A percentile compares a stretch with the other conserved stretches of the same genome.
phyloP scores from a whole-genome alignment of 2,888 invertebrate species.

The Meghimatium bilineatum region DNA sequence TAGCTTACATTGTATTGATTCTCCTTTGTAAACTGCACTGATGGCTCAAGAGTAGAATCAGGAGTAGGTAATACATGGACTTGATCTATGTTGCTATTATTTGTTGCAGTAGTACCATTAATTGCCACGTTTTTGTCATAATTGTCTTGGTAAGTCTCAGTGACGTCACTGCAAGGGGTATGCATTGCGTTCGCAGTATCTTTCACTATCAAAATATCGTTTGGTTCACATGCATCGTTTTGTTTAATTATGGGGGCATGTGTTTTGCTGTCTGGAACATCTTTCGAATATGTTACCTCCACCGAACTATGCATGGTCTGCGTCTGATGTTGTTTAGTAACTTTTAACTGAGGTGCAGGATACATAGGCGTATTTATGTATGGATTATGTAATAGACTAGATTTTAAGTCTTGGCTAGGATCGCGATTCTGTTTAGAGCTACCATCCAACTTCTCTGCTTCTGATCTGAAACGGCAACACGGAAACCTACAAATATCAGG shows the following conservation, averaged over 20 bases:
- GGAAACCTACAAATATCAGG: not conserved
- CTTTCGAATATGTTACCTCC: not conserved
- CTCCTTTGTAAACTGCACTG: not conserved
- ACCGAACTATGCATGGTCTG: not conserved
- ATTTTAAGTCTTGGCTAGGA: not conserved
- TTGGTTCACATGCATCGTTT: not conserved
- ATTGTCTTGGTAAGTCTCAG: too few relatives aligned
- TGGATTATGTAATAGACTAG: not conserved
- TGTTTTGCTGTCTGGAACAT: not conserved
- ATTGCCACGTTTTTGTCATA: not conserved
- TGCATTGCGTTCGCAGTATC: not conserved
- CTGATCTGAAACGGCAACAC: slow-evolving; percentile 2
- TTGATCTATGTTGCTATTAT: not conserved
- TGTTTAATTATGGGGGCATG: not conserved
- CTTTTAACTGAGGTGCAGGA: too few relatives aligned
- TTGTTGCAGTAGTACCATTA: not conserved
- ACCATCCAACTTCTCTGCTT: not conserved
- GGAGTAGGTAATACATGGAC: not conserved
- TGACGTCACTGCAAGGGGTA: not conserved
- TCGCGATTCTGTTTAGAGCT: not conserved
- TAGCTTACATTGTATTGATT: not conserved
- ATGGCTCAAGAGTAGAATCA: not conserved
- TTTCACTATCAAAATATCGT: not conserved
- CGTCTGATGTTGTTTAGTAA: not conserved
- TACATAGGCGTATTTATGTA: too few relatives aligned